Conservation (phyloP, 2,797 vertebrate genomes). For the Pogonophryne albipinna region DNA sequence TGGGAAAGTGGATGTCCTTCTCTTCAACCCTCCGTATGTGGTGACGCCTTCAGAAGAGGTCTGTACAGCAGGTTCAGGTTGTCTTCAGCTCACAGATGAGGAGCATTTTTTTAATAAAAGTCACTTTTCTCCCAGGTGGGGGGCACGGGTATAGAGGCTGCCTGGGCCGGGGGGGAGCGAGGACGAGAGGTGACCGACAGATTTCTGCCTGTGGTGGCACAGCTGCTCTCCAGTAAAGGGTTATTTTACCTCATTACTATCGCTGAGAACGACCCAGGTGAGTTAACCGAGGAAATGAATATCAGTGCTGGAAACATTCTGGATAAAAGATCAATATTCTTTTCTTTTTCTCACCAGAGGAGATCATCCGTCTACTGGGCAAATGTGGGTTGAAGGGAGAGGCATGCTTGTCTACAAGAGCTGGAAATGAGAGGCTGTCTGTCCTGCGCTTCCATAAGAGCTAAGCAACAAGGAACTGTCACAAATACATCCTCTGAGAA, state of each 20-base stretch:
- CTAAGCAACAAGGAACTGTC: slow-evolving; percentile 15
- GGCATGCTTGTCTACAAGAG: slow-evolving; percentile 83
- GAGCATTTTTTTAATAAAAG: not conserved
- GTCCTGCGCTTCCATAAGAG: slow-evolving; percentile 87
- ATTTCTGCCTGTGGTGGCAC: slow-evolving; percentile 88
- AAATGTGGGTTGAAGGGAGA: slow-evolving; percentile 84
- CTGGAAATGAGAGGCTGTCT: slow-evolving; percentile 88
- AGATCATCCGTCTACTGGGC: slow-evolving; percentile 85
- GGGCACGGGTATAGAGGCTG: slow-evolving; percentile 88
- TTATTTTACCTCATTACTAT: slow-evolving; percentile 93
- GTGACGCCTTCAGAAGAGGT: slow-evolving; percentile 95
- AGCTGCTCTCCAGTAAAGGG: slow-evolving; percentile 89
- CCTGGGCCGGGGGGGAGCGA: slow-evolving; percentile 93
- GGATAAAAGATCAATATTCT: no score
- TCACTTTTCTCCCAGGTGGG: slow-evolving; percentile 82
- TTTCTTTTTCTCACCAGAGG: slow-evolving; percentile 80
- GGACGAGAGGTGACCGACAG: slow-evolving; percentile 95
- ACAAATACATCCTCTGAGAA: not conserved
- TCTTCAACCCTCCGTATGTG: slow-evolving; percentile 97
- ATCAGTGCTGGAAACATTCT: not conserved
- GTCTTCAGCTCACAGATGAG: not conserved
- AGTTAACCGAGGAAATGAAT: not conserved
- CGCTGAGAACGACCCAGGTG: slow-evolving; percentile 94
- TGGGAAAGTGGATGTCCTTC: slow-evolving; percentile 90
- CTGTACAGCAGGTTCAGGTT: no score